Conservation (phyloP, 1,140 invertebrate species). For the Centruroides sculpturatus region DNA sequence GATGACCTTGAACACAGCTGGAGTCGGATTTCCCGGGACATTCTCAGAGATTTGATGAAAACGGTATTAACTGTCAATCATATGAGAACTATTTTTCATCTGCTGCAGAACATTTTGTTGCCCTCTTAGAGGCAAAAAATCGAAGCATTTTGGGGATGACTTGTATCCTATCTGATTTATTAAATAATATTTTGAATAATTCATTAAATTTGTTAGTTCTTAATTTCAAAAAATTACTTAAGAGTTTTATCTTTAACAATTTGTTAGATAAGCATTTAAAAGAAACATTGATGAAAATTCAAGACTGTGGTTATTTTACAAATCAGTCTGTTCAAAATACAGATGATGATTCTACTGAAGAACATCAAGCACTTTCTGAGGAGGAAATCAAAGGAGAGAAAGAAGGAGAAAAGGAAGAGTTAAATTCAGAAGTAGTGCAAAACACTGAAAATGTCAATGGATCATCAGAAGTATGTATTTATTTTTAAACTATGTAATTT, state of each 20-base stretch:
- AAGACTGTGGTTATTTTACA: constrained; percentile 60
- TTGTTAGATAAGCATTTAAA: constrained; percentile 50
- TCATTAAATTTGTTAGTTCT: no score
- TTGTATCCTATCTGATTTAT: constrained; percentile 25
- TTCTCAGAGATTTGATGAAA: constrained; percentile 19
- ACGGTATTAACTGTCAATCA: no score
- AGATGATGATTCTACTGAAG: background rate
- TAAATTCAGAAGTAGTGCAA: background rate
- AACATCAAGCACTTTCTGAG: background rate
- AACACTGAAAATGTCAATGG: background rate
- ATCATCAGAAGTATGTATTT: no score
- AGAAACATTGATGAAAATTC: constrained; percentile 52
- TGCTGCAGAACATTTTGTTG: constrained; percentile 62
- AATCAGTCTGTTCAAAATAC: background rate
- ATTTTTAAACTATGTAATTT: no score
- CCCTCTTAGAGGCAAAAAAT: constrained; percentile 62
- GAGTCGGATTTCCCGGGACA: no score
- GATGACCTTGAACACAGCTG: no score
- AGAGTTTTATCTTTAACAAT: background rate
- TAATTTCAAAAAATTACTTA: no score
- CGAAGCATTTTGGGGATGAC: constrained; percentile 57
- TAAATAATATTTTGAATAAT: no score
- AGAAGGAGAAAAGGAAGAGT: background rate
- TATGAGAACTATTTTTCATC: constrained; percentile 42
- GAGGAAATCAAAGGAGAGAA: constrained; percentile 33